These are phyloP conservation scores for Platichthys stellatus DNA, from an alignment of 2,113 vertebrate genomes.

Conservation along the genomic window DNA sequence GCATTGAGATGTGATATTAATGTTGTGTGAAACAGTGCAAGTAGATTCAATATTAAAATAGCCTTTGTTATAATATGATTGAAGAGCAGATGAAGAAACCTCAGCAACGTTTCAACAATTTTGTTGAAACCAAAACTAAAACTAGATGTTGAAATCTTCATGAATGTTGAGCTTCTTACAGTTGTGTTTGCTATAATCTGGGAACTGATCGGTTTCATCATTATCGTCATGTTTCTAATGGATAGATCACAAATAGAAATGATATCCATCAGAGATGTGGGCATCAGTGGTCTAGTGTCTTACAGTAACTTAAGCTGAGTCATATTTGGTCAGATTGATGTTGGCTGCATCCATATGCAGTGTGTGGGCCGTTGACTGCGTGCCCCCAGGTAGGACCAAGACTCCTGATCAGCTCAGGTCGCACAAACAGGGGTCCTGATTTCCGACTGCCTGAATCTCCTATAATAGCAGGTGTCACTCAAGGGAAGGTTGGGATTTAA, in stretches of 20 bases:
- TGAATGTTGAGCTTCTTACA: neutral
- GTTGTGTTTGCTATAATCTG: too few relatives aligned
- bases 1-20: neutral
- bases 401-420: neutral
- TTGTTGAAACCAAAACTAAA: neutral
- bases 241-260: neutral
- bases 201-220: neutral
- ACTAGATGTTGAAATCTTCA: neutral
- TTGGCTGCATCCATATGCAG: slow-evolving; percentile 27
- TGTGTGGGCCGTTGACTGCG: slow-evolving; percentile 18
- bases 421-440: neutral
- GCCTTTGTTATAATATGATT: neutral
- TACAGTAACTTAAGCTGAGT: slow-evolving; percentile 17
- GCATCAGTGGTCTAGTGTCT: neutral
- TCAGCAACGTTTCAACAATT: neutral
- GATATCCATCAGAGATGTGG: neutral
- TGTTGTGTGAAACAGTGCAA: too few relatives aligned
- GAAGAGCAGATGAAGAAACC: neutral
- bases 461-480: neutral
- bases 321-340: neutral
- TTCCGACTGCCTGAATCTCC: neutral
- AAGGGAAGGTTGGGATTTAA: neutral
- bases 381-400: slow-evolving; percentile 3
- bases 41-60: neutral
- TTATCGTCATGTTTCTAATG: neutral